Evolutionary conservation across 2,888 invertebrate species (phyloP).

Genomic region (Lepas anatifera): DNA sequence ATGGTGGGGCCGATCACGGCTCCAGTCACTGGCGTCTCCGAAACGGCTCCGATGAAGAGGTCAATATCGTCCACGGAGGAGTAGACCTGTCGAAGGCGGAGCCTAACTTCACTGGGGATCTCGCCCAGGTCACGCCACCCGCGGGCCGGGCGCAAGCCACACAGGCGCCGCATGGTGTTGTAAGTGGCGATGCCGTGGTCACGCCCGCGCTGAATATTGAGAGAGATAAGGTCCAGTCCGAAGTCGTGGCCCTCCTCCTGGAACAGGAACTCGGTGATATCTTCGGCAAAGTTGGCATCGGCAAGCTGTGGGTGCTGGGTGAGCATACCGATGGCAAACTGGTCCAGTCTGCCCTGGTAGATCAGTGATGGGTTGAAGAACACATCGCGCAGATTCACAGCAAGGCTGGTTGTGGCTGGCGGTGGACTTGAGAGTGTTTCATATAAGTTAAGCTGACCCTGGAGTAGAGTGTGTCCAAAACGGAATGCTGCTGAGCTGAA

Average conservation of each 20-base stretch:
- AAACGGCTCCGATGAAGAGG: neutral
- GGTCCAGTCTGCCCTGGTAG: neutral
- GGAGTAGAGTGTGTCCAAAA: neutral
- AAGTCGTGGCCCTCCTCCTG: conserved; percentile 13
- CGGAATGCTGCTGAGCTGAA: neutral
- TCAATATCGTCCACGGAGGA: neutral
- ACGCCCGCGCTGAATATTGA: neutral
- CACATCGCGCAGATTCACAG: neutral
- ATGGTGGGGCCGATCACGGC: neutral
- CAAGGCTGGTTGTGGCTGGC: neutral
- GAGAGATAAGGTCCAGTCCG: neutral
- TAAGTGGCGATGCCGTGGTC: neutral
- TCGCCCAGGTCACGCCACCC: too few species aligned
- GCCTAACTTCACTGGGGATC: conserved; percentile 8
- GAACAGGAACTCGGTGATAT: conserved; percentile 21
- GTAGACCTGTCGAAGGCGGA: neutral
- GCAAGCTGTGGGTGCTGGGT: neutral
- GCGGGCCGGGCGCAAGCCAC: neutral
- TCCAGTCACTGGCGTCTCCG: neutral
- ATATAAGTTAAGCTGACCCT: neutral
- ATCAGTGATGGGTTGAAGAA: neutral
- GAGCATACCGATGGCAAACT: neutral
- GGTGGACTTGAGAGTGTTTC: neutral
- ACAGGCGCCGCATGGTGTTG: neutral
- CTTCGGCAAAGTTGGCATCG: neutral